Percentiles rank a stretch among this genome's conserved stretches.
These are phyloP conservation scores for Sapajus apella DNA, from an alignment of 2,113 vertebrate genomes.

Conservation along the genomic window DNA sequence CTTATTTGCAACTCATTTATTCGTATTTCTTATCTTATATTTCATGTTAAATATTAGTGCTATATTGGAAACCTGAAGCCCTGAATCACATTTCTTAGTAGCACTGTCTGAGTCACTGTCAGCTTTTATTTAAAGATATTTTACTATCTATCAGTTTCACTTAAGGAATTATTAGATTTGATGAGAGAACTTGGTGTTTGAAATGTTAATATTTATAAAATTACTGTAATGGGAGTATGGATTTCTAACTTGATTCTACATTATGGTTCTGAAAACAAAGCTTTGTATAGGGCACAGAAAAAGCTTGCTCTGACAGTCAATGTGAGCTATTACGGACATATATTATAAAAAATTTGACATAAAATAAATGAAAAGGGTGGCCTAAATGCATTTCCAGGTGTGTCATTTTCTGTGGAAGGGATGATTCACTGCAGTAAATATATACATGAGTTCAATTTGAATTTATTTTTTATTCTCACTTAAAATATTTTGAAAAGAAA, in stretches of 20 bases:
- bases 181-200: neutral
- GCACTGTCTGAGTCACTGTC: neutral
- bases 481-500: conserved; percentile 49
- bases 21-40: neutral
- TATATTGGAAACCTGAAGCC: neutral
- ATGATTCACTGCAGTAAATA: conserved; percentile 51
- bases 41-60: neutral
- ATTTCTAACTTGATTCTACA: conserved; percentile 35
- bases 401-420: conserved; percentile 75
- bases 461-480: neutral
- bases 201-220: conserved; percentile 1
- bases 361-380: neutral
- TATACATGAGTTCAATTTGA: neutral
- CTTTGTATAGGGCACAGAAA: neutral
- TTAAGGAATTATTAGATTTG: neutral
- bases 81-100: neutral
- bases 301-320: neutral
- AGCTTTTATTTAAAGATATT: neutral
- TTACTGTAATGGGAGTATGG: neutral
- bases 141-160: neutral
- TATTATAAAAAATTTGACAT: neutral
- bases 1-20: neutral
- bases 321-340: neutral
- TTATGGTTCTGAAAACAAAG: neutral
- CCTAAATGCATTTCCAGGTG: conserved; percentile 66